Evolutionary conservation across 2,797 vertebrate genomes (phyloP), one percentile per base, ranked within the genome.

Genomic region (Anolis apletophallus): DNA sequence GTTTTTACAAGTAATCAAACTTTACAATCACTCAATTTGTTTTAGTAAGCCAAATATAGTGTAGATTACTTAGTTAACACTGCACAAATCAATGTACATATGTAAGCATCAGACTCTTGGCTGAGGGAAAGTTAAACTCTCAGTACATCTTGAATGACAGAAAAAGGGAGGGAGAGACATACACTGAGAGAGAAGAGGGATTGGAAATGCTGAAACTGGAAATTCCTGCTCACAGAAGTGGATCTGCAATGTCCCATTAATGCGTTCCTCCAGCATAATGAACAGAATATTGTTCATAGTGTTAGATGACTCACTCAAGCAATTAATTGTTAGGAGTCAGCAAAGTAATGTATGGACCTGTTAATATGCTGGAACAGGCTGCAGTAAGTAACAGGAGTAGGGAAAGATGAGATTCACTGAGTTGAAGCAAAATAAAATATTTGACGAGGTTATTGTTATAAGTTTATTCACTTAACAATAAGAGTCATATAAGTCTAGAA

Each of bases 181-280:
- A 23, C 21, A 61, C 59, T 10, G 17, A 16, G 26, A 69, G 59
- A 46, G 52, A 82, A 77, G 54, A 78, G 29, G 29, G 10, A 74
- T 74, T 34, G 17, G 32, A 61, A 21, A 74, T 32, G 61, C 23
- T 74, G 23, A 73, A 81, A 86, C 69, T 81, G 57, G 85, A 81
- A 73, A 54, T 80, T 86, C 46, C 40, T 67, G 68, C 29, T 74
- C 46, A 19, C 19, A 52, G 55, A 54, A 59, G 52, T 29, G 8
- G 54, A 74, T 74, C 9, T 80, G 14, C 26, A 26, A 80, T 54
- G 40, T 74, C 50, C 23, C 11, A 69, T 69, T 34, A 69, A 64
- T 12, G 54, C 29, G 34, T 26, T 78, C 52, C 64, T 55, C 64
- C 32, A 85, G 36, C 1, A 46, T 55, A 40, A 71, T n/a, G 23